These are phyloP conservation scores for Pycnomerus fuliginosus DNA, from an alignment of 2,888 invertebrate species.

Conservation along the genomic window DNA sequence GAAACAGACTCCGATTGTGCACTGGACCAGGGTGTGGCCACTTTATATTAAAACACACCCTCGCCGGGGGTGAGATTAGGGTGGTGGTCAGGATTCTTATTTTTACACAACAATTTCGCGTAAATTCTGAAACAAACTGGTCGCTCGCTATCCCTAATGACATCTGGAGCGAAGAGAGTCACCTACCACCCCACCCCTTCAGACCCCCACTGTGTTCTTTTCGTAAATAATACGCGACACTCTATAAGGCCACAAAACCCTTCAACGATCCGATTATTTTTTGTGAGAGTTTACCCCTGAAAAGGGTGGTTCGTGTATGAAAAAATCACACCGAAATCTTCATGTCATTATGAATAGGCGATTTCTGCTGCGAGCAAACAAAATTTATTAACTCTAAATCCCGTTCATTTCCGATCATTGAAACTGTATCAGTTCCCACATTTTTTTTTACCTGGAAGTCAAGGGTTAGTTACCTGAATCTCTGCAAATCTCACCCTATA, in stretches of 20 bases:
- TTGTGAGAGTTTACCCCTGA: conserved; percentile 47
- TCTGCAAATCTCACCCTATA: conserved; percentile 15
- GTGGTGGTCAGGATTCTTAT: no score
- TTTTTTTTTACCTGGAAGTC: conserved; percentile 21
- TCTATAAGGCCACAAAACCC: conserved; percentile 52
- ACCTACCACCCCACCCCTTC: conserved; percentile 41
- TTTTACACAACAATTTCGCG: no score
- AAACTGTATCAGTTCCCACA: conserved; percentile 13
- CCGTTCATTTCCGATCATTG: conserved; percentile 1
- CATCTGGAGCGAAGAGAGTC: conserved; percentile 23
- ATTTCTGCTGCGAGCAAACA: conserved; percentile 10
- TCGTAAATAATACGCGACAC: conserved; percentile 50
- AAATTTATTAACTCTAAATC: conserved; percentile 20
- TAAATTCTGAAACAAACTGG: no score
- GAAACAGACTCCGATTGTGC: conserved; percentile 37
- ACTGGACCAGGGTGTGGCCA: conserved; percentile 48
- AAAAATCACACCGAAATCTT: conserved; percentile 44
- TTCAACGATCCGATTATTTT: conserved; percentile 52
- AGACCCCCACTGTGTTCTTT: conserved; percentile 38
- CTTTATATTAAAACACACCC: conserved; percentile 46
- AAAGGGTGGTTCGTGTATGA: conserved; percentile 50
- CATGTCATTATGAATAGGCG: conserved; percentile 31
- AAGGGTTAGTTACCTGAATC: conserved; percentile 19
- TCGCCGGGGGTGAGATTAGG: conserved; percentile 37
- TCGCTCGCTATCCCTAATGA: no score